Conservation (phyloP, 2,797 vertebrate genomes). For the Myiothlypis coronata region DNA sequence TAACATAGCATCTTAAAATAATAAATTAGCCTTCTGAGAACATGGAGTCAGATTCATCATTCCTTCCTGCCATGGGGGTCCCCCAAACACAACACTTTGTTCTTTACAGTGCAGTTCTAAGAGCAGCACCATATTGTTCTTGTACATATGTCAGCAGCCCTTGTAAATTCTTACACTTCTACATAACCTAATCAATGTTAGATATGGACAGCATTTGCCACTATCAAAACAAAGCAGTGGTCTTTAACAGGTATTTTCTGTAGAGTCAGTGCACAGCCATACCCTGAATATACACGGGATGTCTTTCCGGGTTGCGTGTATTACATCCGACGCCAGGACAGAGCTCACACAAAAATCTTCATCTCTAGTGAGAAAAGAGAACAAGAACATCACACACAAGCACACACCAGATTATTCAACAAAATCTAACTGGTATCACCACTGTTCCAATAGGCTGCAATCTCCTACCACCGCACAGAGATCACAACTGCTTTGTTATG, state of each 20-base stretch:
- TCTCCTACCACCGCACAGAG: not conserved
- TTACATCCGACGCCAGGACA: conserved; percentile 92
- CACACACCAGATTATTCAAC: not conserved
- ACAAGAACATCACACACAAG: not conserved
- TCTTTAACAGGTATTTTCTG: not conserved
- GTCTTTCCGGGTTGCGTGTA: conserved; percentile 93
- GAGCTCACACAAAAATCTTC: conserved; percentile 95
- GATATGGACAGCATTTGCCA: not conserved
- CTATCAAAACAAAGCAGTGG: not conserved
- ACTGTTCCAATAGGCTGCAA: not conserved
- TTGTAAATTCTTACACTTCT: not conserved
- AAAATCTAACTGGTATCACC: not conserved
- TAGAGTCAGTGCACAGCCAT: not conserved
- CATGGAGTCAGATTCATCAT: not conserved
- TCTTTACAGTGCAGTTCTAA: not conserved
- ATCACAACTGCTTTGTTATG: conserved; percentile 6
- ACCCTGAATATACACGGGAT: conserved; percentile 96
- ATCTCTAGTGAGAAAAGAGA: conserved; percentile 80
- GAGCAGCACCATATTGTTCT: not conserved
- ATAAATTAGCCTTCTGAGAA: not conserved
- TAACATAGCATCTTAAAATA: not conserved
- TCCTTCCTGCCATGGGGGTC: not conserved
- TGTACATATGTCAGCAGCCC: not conserved
- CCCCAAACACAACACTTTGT: not conserved
- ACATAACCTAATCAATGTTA: not conserved